A percentile compares a stretch with the other conserved stretches of the same genome.
Evolutionary conservation across 2,888 invertebrate species (phyloP).

Genomic region (Seira ritae): DNA sequence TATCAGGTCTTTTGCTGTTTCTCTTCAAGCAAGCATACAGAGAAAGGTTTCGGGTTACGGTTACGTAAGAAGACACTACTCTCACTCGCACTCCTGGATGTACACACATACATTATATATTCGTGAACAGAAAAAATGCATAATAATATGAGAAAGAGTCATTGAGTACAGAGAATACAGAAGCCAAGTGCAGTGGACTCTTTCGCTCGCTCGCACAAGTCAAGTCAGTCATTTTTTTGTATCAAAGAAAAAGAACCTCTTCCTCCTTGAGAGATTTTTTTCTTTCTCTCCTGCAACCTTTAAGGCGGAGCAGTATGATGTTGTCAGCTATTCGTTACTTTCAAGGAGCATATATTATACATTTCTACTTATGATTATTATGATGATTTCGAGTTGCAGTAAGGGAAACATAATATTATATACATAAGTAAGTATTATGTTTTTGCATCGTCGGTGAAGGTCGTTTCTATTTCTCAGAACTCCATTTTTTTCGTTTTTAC

Average conservation of each 20-base stretch:
- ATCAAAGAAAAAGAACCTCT: not conserved
- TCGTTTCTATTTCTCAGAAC: not conserved
- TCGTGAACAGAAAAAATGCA: not conserved
- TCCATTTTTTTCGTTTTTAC: not conserved
- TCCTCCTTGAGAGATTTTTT: conserved; percentile 31
- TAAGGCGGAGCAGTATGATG: conserved; percentile 51
- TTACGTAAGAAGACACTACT: conserved; percentile 37
- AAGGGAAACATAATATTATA: too few relatives aligned
- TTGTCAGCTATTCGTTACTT: conserved; percentile 56
- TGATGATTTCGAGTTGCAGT: too few relatives aligned
- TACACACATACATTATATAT: conserved; percentile 25
- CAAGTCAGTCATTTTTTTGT: conserved; percentile 23
- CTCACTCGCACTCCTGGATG: too few relatives aligned
- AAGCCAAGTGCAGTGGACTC: conserved; percentile 56
- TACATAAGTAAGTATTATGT: too few relatives aligned
- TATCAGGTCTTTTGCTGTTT: conserved; percentile 35
- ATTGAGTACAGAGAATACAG: conserved; percentile 1
- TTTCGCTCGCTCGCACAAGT: too few relatives aligned
- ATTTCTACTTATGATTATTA: too few relatives aligned
- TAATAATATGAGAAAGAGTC: not conserved
- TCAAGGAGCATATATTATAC: not conserved
- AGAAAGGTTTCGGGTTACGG: conserved; percentile 55
- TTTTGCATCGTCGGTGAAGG: conserved; percentile 31
- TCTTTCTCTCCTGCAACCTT: conserved; percentile 42
- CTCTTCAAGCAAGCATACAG: not conserved